Conservation (phyloP, 23 tunicate species). For the Botrylloides violaceus region DNA sequence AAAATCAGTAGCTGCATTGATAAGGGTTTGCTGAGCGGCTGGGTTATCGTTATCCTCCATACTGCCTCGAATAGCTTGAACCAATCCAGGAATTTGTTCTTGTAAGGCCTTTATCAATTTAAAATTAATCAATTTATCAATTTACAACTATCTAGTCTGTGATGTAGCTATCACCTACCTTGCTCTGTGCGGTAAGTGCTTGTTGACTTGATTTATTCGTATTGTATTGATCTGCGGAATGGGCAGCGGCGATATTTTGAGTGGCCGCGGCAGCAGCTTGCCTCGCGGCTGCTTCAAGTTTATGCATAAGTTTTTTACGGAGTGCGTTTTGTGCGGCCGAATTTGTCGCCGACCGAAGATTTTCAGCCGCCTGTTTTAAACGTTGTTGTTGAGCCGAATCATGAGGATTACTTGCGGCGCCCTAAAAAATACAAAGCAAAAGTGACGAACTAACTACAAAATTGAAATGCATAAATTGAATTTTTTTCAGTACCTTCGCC, state of each 20-base stretch:
- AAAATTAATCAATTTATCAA: not conserved
- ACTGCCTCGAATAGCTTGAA: conserved; percentile 65
- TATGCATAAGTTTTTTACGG: conserved; percentile 61
- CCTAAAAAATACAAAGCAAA: conserved; percentile 29
- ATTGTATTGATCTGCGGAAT: conserved; percentile 74
- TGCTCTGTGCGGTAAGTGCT: conserved; percentile 72
- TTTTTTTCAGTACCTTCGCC: conserved; percentile 51
- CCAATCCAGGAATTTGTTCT: conserved; percentile 72
- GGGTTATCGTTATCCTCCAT: conserved; percentile 62
- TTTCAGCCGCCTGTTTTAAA: conserved; percentile 84
- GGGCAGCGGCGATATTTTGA: conserved; percentile 86
- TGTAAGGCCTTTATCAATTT: conserved; percentile 9
- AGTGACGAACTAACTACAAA: not conserved
- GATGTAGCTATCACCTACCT: conserved; percentile 26
- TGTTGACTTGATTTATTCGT: conserved; percentile 82
- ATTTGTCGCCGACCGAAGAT: conserved; percentile 83
- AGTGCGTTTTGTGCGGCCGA: conserved; percentile 90
- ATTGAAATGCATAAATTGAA: not conserved
- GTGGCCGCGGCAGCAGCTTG: conserved; percentile 95
- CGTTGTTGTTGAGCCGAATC: conserved; percentile 89
- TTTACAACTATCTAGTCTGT: not conserved
- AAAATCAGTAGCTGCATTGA: conserved; percentile 86
- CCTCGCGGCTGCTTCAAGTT: conserved; percentile 69
- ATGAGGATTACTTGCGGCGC: conserved; percentile 91
- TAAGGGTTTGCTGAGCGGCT: conserved; percentile 71